Percentiles rank a stretch among this genome's conserved stretches.
Evolutionary conservation across 2,797 vertebrate genomes (phyloP).

Genomic region (Myotis planiceps): DNA sequence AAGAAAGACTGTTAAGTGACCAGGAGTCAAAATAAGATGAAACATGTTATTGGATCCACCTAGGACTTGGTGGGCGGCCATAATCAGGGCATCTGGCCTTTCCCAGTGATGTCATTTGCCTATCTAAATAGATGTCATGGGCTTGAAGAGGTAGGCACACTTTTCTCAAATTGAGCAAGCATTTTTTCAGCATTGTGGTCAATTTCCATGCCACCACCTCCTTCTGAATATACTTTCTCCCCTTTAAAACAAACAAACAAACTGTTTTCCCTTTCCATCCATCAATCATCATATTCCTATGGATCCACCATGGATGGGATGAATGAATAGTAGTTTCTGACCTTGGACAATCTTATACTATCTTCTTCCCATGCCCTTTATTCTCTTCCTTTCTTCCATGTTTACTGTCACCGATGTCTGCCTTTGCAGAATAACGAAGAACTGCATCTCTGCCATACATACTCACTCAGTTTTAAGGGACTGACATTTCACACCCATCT

Average conservation of each 20-base stretch:
- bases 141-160: accelerated
- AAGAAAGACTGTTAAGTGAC: neutral
- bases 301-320: accelerated
- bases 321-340: accelerated
- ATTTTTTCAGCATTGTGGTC: neutral
- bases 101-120: neutral
- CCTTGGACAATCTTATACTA: neutral
- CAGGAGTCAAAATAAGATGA: neutral
- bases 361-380: neutral
- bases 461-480: too few relatives aligned
- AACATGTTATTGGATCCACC: accelerated
- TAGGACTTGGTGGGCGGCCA: neutral
- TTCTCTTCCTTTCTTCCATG: neutral
- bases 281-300: accelerated
- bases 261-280: neutral
- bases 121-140: neutral
- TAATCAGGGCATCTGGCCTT: neutral
- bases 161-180: neutral
- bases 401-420: neutral
- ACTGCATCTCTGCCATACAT: accelerated
- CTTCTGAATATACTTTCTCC: neutral
- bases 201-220: neutral
- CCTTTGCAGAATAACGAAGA: neutral
- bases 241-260: neutral
- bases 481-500: neutral